phyloP scores from a whole-genome alignment of 2,797 vertebrate species.

The Anolis apletophallus region DNA sequence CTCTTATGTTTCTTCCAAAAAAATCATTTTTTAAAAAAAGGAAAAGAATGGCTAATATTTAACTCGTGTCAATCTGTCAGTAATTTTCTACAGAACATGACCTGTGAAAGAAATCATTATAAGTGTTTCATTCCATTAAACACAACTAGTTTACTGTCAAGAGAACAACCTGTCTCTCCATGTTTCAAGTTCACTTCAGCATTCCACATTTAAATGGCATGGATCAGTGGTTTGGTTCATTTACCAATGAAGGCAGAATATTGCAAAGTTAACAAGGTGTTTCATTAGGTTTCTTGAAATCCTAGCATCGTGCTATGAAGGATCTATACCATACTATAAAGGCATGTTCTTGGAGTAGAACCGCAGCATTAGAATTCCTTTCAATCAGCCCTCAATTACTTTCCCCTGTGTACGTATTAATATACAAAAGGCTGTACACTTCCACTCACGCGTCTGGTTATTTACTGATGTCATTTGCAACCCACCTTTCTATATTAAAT shows the following conservation, averaged over 20 bases:
- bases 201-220: conserved; percentile 79
- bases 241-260: conserved; percentile 81
- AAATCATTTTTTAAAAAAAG: conserved; percentile 17
- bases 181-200: conserved; percentile 76
- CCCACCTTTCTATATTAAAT: background rate
- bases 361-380: background rate
- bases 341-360: background rate
- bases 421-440: background rate
- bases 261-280: conserved; percentile 78
- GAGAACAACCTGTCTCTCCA: conserved; percentile 77
- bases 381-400: background rate
- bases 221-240: conserved; percentile 81
- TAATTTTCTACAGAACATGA: conserved; percentile 81
- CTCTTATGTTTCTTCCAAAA: conserved; percentile 52
- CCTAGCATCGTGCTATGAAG: conserved; percentile 52
- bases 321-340: conserved; percentile 14
- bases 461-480: background rate
- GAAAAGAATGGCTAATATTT: conserved; percentile 68
- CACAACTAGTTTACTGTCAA: conserved; percentile 82
- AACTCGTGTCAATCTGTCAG: conserved; percentile 77
- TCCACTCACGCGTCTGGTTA: background rate
- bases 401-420: background rate
- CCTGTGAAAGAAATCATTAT: conserved; percentile 83
- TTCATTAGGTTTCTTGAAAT: conserved; percentile 81
- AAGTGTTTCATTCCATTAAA: conserved; percentile 85